phyloP scores from a whole-genome alignment of 2,113 vertebrate species.

The Petromus typicus region DNA sequence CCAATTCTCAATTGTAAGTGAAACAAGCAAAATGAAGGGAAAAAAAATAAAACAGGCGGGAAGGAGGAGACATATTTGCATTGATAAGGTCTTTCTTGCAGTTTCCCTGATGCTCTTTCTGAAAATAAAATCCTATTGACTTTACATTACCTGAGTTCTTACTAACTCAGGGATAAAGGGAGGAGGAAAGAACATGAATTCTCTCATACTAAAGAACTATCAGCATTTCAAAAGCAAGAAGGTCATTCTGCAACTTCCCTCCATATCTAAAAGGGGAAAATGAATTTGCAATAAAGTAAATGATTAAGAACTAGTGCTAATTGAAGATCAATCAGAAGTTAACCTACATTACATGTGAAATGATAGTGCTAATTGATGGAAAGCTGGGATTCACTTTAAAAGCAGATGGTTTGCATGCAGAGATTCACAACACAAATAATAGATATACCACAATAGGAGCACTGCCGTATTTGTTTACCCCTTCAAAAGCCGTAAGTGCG shows the following conservation, averaged over 20 bases:
- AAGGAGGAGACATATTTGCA: not conserved
- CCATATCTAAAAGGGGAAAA: conserved; percentile 46
- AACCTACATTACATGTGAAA: conserved; percentile 72
- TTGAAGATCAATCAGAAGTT: conserved; percentile 77
- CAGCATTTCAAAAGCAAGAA: conserved; percentile 70
- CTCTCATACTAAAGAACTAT: conserved; percentile 59
- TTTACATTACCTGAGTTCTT: not conserved
- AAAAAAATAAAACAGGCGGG: no score
- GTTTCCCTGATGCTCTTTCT: conserved; percentile 22
- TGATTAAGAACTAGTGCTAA: conserved; percentile 71
- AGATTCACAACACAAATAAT: conserved; percentile 62
- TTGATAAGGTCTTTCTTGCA: not conserved
- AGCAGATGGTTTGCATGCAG: conserved; percentile 66
- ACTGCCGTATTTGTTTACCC: conserved; percentile 53
- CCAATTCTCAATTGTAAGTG: not conserved
- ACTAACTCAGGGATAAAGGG: not conserved
- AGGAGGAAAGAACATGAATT: not conserved
- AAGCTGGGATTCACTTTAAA: conserved; percentile 66
- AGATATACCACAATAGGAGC: not conserved
- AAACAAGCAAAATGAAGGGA: no score
- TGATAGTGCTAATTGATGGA: conserved; percentile 75
- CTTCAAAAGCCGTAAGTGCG: not conserved
- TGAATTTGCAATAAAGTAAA: conserved; percentile 70
- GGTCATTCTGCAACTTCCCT: not conserved
- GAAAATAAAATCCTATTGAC: conserved; percentile 56